Conservation (phyloP, 2,888 invertebrate genomes). For the Stenchaetothrips biformis region DNA sequence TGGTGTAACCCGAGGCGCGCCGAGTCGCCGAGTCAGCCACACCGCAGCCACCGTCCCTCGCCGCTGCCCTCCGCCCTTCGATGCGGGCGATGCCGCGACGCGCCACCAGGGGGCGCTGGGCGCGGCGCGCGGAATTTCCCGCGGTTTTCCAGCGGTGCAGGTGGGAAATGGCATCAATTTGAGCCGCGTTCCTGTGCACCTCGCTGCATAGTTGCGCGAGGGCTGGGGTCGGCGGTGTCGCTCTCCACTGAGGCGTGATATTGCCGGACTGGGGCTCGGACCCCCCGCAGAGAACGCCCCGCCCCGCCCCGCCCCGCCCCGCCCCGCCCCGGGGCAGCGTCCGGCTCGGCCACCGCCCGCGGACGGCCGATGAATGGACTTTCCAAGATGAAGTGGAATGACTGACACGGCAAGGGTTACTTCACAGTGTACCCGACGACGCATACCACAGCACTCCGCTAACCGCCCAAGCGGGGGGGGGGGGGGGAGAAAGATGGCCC, state of each 20-base stretch:
- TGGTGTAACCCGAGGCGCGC: not conserved
- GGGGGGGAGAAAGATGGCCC: not conserved
- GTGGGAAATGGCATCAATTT: not conserved
- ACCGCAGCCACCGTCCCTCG: no score
- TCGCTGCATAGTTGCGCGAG: not conserved
- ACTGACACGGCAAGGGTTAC: not conserved
- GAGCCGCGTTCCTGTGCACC: not conserved
- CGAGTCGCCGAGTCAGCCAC: no score
- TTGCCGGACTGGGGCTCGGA: not conserved
- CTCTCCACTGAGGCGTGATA: conserved; percentile 13
- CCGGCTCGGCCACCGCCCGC: not conserved
- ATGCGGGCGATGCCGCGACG: no score
- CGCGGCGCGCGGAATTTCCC: no score
- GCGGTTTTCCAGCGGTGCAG: not conserved
- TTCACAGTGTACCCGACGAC: not conserved
- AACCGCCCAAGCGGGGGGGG: not conserved
- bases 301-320: not conserved
- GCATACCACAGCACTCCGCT: not conserved
- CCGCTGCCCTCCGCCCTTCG: no score
- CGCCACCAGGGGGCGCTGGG: no score
- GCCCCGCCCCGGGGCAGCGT: not conserved
- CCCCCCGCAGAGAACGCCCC: not conserved
- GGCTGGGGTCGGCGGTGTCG: not conserved
- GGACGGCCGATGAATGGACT: not conserved
- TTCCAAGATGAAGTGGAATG: conserved; percentile 24